Conservation (phyloP, 2,113 vertebrate species). For the Stictonetta naevosa region DNA sequence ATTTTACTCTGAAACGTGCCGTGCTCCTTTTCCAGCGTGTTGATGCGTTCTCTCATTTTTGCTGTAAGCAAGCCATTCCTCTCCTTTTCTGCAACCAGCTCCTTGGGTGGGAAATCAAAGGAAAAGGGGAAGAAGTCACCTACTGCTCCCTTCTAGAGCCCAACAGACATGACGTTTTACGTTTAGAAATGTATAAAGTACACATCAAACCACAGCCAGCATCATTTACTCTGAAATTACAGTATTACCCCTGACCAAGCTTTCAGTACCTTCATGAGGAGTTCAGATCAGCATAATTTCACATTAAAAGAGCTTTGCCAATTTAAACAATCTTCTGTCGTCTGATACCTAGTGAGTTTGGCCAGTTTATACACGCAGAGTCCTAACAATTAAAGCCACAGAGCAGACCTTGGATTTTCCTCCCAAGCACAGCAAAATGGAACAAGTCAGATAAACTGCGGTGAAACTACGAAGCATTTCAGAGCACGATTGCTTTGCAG, state of each 20-base stretch:
- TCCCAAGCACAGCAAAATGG: neutral
- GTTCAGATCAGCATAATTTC: neutral
- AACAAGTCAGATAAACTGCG: neutral
- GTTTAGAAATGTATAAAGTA: accelerated
- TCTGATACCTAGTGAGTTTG: neutral
- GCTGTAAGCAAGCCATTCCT: conserved; percentile 84
- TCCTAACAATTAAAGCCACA: neutral
- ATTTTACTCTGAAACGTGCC: conserved; percentile 91
- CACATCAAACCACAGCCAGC: neutral
- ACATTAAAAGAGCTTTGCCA: neutral
- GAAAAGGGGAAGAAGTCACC: neutral
- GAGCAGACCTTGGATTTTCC: neutral
- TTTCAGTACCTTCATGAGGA: neutral
- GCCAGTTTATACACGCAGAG: neutral
- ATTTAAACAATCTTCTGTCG: neutral
- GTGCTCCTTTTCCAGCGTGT: conserved; percentile 89
- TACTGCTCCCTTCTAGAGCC: neutral
- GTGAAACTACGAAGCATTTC: neutral
- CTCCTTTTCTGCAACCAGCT: conserved; percentile 93
- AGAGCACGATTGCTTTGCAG: neutral
- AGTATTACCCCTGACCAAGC: neutral
- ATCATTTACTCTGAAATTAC: accelerated
- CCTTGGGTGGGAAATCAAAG: conserved; percentile 74
- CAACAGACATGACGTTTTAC: neutral
- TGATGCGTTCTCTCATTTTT: conserved; percentile 89